Evolutionary conservation across 2,113 vertebrate genomes (phyloP), one percentile per base, ranked within the genome.

Genomic region (Toxostoma redivivum): DNA sequence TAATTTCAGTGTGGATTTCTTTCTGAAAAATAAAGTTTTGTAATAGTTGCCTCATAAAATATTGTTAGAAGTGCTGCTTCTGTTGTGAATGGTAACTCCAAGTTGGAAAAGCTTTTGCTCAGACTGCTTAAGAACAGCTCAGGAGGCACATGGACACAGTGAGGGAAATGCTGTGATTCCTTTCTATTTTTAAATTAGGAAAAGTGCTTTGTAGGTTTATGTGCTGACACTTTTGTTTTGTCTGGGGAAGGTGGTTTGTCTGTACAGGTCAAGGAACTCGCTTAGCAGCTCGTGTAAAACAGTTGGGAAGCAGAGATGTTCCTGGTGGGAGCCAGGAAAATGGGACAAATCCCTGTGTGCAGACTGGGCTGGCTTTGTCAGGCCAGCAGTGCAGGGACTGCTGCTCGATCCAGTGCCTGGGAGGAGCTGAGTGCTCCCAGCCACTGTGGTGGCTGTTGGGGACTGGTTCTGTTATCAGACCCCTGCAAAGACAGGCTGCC

Each of bases 401-500:
- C 2, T 15, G 58, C 28, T 74, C 3, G 2, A 7, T 47, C 1
- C 6, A 2, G 3, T 53, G 25, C 21, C 42, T 37, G 60, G 7
- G 5, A 3, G 3, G 27, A 65, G 48, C 15, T 5, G 31, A 5
- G 47, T 9, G 1, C 31, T 64, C 38, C 77, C n/a, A 6, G n/a
- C 30, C 28, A 0, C 48, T 19, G 33, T 3, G 2, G 2, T 2
- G 10, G 21, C 1, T 10, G 3, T 3, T 12, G 72, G 53, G 42
- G 44, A 38, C 38, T 24, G 12, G 4, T 13, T 7, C 33, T 54
- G 31, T 33, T 5, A 19, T 15, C 61, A 69, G 22, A 31, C 20
- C 72, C 35, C 86, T 35, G 56, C 67, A 22, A 64, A 33, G 61
- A 30, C 58, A 33, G 37, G 15, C 15, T n/a, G 22, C 44, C n/a